Base-by-base conservation (phyloP, 30 jellyfish, hydroid and myxozoan species). In the Clytia hemisphaerica region DNA sequence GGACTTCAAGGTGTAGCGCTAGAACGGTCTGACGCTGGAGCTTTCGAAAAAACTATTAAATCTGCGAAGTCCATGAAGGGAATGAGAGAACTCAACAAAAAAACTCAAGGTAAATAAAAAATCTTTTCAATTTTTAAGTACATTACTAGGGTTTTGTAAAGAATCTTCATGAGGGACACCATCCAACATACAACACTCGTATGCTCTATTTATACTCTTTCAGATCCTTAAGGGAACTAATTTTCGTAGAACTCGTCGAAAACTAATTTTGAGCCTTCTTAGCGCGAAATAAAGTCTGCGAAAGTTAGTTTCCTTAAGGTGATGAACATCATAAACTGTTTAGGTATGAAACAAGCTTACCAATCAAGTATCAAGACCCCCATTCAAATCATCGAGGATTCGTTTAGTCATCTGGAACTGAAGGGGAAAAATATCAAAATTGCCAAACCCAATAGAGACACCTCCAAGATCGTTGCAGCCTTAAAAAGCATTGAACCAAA, bases 1-100 rank as follows among this genome's bases (percentile, higher is more conserved):
- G 76, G 76, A 10, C 75, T 67, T 32, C 72, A 67, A 22, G 72
- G 72, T n/a, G 51, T 1, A 34, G 67, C 80, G 1, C 62, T 67
- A 2, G 19, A 44, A 42, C 45, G 51, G 31, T 67, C 45, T 26
- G 29, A 67, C 15, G 80, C 80, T 7, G 71, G 80, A 30, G 21
- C 44, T 3, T 64, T 12, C 37, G 37, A 64, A 37, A 26, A 14
- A 4, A 27, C 44, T 12, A 45, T 67, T 1, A 45, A 22, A 15
- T 45, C 71, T 26, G 45, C 51, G 33, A 60, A 60, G 14, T 30
- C 71, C 0, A 67, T 38, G 80, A 29, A 67, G 25, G 30, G 29
- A 14, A 58, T 67, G 36, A 25, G 47, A 26, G 70, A 67, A n/a
- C 19, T n/a, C n/a, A n/a, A n/a, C n/a, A n/a, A n/a, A n/a, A n/a